phyloP scores from a whole-genome alignment of 2,797 vertebrate genomes.

The Crypturellus tataupa region DNA sequence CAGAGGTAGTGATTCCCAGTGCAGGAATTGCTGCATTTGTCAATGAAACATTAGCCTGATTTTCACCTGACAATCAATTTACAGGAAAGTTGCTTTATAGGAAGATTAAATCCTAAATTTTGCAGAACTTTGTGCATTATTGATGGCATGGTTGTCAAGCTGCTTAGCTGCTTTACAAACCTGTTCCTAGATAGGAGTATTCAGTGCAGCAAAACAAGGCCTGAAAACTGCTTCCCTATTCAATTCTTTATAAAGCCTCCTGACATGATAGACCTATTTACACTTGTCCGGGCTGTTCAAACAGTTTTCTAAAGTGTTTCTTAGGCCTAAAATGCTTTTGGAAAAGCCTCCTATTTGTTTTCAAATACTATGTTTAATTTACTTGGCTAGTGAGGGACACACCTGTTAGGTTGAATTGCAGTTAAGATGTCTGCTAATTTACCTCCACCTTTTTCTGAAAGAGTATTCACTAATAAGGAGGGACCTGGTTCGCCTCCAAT shows the following conservation, averaged over 20 bases:
- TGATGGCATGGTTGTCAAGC: neutral
- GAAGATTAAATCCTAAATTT: neutral
- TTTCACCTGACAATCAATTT: neutral
- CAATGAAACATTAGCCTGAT: neutral
- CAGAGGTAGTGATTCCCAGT: neutral
- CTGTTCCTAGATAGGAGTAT: neutral
- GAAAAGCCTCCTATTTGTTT: neutral
- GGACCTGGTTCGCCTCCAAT: neutral
- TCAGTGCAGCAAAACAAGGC: constrained; percentile 9
- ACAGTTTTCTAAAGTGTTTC: constrained; percentile 3
- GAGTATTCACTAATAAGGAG: neutral
- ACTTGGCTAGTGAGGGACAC: neutral
- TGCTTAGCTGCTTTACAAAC: neutral
- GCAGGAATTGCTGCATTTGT: neutral
- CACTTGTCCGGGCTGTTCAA: neutral
- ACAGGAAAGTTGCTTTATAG: neutral
- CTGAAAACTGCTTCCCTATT: constrained; percentile 42
- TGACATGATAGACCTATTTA: neutral
- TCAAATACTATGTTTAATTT: neutral
- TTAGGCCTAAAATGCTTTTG: neutral
- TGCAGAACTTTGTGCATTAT: neutral
- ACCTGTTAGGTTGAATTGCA: neutral
- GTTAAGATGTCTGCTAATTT: neutral
- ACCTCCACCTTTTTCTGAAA: neutral
- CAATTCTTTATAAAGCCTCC: constrained; percentile 38